These are phyloP conservation scores for Etia nguti DNA, from an alignment of 2,113 vertebrate genomes.

Conservation along the genomic window DNA sequence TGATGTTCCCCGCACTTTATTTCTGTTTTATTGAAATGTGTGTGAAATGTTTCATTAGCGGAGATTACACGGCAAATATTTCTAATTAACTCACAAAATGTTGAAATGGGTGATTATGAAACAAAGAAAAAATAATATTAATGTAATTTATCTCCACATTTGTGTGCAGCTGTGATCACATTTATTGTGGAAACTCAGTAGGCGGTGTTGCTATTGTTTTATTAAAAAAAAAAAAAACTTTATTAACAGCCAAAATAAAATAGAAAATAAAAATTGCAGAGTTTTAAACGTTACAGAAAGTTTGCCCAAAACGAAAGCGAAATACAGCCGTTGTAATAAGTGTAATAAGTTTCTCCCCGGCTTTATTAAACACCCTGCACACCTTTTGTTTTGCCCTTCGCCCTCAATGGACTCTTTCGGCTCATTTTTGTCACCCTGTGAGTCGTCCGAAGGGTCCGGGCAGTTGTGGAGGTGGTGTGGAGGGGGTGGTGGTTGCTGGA, in stretches of 20 bases:
- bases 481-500: neutral
- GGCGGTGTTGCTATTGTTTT: neutral
- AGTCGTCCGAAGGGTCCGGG: constrained; percentile 58
- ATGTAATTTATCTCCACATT: neutral
- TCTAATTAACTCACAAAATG: neutral
- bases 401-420: neutral
- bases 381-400: neutral
- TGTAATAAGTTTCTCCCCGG: constrained; percentile 26
- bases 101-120: neutral
- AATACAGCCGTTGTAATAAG: constrained; percentile 11
- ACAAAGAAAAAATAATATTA: neutral
- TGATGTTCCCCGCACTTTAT: neutral
- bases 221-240: neutral
- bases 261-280: neutral
- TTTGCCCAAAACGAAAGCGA: constrained; percentile 15
- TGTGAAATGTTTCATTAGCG: neutral
- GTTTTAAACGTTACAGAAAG: neutral
- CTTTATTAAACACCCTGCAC: constrained; percentile 32
- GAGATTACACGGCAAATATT: neutral
- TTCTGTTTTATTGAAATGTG: neutral
- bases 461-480: neutral
- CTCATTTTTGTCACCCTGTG: constrained; percentile 36
- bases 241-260: neutral
- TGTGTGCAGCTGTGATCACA: neutral
- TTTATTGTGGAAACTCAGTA: neutral